phyloP scores from a whole-genome alignment of 2,888 invertebrate species.

The Cecidostiba fungosa region DNA sequence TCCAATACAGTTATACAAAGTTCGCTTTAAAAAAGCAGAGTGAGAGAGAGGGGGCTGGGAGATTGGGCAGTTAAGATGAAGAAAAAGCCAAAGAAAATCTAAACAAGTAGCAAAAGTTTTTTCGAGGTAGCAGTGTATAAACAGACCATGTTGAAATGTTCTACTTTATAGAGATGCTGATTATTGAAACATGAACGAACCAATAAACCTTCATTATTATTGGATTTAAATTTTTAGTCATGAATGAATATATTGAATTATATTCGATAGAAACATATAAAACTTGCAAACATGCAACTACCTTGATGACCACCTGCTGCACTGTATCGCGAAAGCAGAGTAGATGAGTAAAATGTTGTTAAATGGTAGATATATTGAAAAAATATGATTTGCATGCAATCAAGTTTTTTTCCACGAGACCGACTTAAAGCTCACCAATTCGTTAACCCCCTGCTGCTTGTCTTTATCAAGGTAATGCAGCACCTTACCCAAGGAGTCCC shows the following conservation, averaged over 20 bases:
- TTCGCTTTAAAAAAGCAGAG: not conserved
- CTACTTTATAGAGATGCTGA: not conserved
- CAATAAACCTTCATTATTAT: not conserved
- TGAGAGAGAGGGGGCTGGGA: not conserved
- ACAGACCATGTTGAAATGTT: constrained; percentile 1
- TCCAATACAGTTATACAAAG: too few species aligned
- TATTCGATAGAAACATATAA: not conserved
- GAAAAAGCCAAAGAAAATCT: constrained; percentile 28
- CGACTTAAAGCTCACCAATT: constrained; percentile 77
- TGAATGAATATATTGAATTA: not conserved
- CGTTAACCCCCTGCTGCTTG: constrained; percentile 73
- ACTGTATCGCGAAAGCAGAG: not conserved
- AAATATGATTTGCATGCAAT: constrained; percentile 56
- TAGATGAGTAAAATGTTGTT: constrained; percentile 24
- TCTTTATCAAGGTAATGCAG: constrained; percentile 78
- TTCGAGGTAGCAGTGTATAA: not conserved
- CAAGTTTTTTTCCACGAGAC: constrained; percentile 61
- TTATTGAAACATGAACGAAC: not conserved
- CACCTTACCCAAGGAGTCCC: constrained; percentile 78
- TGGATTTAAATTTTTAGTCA: not conserved
- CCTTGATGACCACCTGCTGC: constrained; percentile 6
- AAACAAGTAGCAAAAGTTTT: constrained; percentile 23
- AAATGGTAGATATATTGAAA: constrained; percentile 20
- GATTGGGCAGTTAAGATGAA: not conserved
- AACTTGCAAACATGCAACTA: constrained; percentile 2